phyloP scores from a whole-genome alignment of 2,797 vertebrate genomes.

The Sphenodon punctatus region DNA sequence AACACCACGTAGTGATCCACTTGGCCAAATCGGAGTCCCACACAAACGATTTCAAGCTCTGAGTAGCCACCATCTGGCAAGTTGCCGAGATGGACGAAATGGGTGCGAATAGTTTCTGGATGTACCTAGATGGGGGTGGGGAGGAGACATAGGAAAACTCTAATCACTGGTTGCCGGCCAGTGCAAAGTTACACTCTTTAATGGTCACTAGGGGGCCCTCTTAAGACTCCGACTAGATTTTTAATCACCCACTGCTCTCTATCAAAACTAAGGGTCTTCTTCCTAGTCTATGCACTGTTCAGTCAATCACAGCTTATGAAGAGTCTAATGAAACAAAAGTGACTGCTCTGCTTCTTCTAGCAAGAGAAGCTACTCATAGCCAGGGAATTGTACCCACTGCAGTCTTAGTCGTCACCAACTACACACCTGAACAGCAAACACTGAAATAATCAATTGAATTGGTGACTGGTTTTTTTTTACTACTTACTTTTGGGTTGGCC shows the following conservation, averaged over 20 bases:
- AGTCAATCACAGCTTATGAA: no score
- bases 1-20: slow-evolving; percentile 78
- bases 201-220: neutral
- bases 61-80: slow-evolving; percentile 77
- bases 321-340: no score
- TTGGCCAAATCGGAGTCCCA: slow-evolving; percentile 85
- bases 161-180: no score
- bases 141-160: accelerated
- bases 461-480: neutral
- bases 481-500: slow-evolving; percentile 74
- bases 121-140: slow-evolving; percentile 45
- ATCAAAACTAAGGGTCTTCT: neutral
- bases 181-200: no score
- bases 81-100: slow-evolving; percentile 83
- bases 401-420: no score
- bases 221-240: neutral
- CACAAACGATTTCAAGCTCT: slow-evolving; percentile 79
- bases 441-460: neutral
- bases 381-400: no score
- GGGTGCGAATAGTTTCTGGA: slow-evolving; percentile 39
- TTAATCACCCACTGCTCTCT: neutral
- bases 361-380: no score
- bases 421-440: neutral
- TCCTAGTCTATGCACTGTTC: neutral
- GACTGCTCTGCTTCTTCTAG: no score